Evolutionary conservation across 2,888 invertebrate species (phyloP), one percentile per base, ranked within the genome.

Genomic region (Aporophyla nigra): DNA sequence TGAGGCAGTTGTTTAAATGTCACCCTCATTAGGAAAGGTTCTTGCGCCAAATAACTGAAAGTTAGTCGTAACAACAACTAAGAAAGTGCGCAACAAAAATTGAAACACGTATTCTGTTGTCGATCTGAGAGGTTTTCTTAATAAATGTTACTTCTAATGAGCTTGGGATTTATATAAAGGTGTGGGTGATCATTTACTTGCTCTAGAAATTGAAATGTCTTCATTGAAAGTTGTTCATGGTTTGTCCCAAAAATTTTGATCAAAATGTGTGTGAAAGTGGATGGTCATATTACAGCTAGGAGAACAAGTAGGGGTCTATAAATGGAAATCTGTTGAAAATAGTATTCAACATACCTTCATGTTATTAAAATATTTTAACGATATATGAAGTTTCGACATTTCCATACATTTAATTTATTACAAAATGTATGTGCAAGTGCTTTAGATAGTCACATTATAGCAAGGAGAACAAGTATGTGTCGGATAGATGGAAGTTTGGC

Each of bases 1-100:
- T 89, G 85, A 89, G 83, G 71, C 76, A 82, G 86, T 90, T 89
- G 90, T 91, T 92, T 91, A 93, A 94, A 94, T 93, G 93, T 91
- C 92, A 93, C 76, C 86, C 89, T 93, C 90, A 91, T 94, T 93
- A 93, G 82, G 78, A 86, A 90, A 90, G 87, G 88, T 90, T 86
- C 72, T 70, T 74, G 62, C 73, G 72, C 65, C 68, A 62, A 82
- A 77, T 71, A 83, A 81, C 61, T 73, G 53, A 66, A 85, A 71
- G 68, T 72, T 65, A 69, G 68, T 72, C 51, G 33, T 9, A 62
- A 78, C 61, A 75, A 83, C 24, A 69, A 81, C 51, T 61, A 67
- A 82, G 61, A 67, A 82, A 82, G 82, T 70, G 24, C 24, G 81
- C 68, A 82, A 76, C 76, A 65, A 79, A 80, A 82, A 76, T 67